Percentiles rank a stretch among this genome's conserved stretches.
Evolutionary conservation across 2,888 invertebrate genomes (phyloP).

Genomic region (Petrophora chlorosata): DNA sequence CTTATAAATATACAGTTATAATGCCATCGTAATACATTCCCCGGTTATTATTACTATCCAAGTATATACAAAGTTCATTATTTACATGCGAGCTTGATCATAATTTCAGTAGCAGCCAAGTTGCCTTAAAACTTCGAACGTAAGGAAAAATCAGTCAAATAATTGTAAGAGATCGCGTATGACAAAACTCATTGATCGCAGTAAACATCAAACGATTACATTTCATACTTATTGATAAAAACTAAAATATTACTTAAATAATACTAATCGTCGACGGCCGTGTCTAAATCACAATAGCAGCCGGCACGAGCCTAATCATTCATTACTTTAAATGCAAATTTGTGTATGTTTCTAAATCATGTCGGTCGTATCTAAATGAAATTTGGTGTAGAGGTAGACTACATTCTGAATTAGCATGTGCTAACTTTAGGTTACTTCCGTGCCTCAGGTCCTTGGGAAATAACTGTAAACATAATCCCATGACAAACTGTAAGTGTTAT

Average conservation of each 20-base stretch:
- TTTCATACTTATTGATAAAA: conserved; percentile 50
- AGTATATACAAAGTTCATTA: conserved; percentile 56
- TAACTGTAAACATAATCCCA: too few relatives aligned
- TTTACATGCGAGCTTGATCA: conserved; percentile 41
- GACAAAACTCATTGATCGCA: conserved; percentile 51
- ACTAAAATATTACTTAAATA: conserved; percentile 44
- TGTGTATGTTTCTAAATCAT: too few relatives aligned
- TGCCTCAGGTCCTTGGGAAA: too few relatives aligned
- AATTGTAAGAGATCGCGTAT: conserved; percentile 58
- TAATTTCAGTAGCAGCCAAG: conserved; percentile 38
- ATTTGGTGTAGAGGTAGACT: too few relatives aligned
- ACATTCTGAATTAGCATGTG: too few relatives aligned
- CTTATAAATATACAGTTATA: conserved; percentile 35
- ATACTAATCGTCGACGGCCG: conserved; percentile 45
- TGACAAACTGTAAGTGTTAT: too few relatives aligned
- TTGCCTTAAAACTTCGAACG: conserved; percentile 41
- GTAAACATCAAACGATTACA: conserved; percentile 51
- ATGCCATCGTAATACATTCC: conserved; percentile 35
- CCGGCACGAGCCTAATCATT: conserved; percentile 9
- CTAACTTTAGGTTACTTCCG: too few relatives aligned
- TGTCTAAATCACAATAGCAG: conserved; percentile 38
- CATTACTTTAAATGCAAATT: background rate
- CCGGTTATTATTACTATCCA: conserved; percentile 32
- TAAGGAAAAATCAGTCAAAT: conserved; percentile 67
- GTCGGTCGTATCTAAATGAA: too few relatives aligned